phyloP scores from a whole-genome alignment of 2,888 invertebrate genomes.

The Itoplectis maculator region DNA sequence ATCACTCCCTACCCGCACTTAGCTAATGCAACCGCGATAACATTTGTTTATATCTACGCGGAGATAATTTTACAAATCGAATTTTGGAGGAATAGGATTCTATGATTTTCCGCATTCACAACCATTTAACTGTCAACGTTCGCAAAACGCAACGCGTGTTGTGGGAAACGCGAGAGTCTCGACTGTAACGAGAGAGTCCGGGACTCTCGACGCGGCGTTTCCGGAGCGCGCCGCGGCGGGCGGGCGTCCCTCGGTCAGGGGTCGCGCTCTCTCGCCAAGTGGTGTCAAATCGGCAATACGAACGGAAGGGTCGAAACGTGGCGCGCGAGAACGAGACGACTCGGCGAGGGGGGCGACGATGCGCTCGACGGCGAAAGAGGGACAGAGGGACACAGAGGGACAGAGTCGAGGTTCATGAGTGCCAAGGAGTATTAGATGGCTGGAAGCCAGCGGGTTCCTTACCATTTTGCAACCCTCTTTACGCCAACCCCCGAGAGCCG shows the following conservation, averaged over 20 bases:
- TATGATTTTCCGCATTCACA: no score
- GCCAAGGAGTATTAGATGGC: slow-evolving; percentile 77
- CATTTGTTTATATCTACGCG: no score
- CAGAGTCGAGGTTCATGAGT: slow-evolving; percentile 62
- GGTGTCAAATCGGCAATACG: slow-evolving; percentile 72
- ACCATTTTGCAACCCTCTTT: slow-evolving; percentile 69
- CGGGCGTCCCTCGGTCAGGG: no score
- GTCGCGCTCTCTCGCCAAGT: slow-evolving; percentile 64
- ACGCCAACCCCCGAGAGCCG: slow-evolving; percentile 36
- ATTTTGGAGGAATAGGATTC: no score
- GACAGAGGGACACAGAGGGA: background rate
- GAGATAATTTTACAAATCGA: no score
- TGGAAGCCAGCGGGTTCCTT: slow-evolving; percentile 77
- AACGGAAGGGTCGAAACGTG: slow-evolving; percentile 48
- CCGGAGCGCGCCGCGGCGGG: slow-evolving; percentile 27
- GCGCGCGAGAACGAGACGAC: slow-evolving; percentile 59
- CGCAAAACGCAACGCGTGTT: background rate
- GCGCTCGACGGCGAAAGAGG: slow-evolving; percentile 31
- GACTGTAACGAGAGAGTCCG: slow-evolving; percentile 45
- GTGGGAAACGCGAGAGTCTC: slow-evolving; percentile 14
- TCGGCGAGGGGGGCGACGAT: slow-evolving; percentile 46
- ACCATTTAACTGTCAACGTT: no score
- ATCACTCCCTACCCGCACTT: no score
- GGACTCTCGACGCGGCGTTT: slow-evolving; percentile 43
- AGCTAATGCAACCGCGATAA: no score